Conservation (phyloP, 2,113 vertebrate genomes). For the Galemys pyrenaicus region DNA sequence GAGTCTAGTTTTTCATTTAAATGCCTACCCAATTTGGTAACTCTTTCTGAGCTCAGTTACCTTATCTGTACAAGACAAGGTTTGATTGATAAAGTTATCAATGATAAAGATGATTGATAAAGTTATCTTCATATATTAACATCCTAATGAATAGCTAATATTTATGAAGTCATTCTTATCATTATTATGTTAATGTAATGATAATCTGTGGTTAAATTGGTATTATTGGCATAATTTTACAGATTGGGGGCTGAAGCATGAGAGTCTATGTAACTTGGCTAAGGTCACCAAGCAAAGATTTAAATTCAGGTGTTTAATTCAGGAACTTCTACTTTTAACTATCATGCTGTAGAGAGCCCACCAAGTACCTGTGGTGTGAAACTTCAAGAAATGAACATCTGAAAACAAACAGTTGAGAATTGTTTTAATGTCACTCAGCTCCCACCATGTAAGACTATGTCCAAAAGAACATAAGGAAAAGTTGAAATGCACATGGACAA, state of each 20-base stretch:
- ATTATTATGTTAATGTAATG: neutral
- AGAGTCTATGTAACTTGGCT: neutral
- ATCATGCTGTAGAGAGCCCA: neutral
- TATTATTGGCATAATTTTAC: neutral
- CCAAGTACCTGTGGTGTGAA: neutral
- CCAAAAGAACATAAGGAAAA: constrained; percentile 1
- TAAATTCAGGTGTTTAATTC: neutral
- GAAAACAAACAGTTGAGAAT: neutral
- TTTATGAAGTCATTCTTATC: neutral
- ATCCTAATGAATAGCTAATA: neutral
- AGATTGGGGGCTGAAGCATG: neutral
- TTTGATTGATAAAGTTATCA: neutral
- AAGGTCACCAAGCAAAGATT: neutral
- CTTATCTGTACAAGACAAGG: neutral
- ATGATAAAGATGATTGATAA: neutral
- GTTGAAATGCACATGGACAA: neutral
- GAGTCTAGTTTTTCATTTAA: neutral
- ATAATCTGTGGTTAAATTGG: accelerated
- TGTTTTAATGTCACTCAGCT: neutral
- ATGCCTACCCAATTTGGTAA: neutral
- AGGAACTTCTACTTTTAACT: neutral
- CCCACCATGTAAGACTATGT: neutral
- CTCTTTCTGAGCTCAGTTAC: neutral
- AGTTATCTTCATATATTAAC: neutral
- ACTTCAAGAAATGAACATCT: neutral